Base-by-base conservation (phyloP, 2,888 invertebrate species). In the Ectemnius lituratus region DNA sequence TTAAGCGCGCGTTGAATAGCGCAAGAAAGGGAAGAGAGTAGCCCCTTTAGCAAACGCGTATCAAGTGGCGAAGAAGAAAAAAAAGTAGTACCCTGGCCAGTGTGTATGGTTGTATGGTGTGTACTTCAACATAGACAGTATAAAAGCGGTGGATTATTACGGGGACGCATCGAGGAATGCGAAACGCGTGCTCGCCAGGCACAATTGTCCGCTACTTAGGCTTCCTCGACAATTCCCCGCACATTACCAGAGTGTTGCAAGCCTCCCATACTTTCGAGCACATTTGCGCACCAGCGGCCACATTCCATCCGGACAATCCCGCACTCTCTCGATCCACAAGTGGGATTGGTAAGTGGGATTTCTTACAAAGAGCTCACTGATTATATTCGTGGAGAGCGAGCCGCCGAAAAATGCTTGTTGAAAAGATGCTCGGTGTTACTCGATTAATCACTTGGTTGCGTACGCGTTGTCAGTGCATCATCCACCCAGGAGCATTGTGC, bases 381-480 rank as follows among this genome's bases (percentile, higher is more conserved):
- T 60, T 28, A 28, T 14, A 16, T 13, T 14, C 14, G 28, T 13
- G 28, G 6, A 13, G 6, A 28, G 14, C 5, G 16, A n/a, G 18
- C 37, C 59, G 14, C 14, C 45, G 46, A 60, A 60, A 60, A 18
- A 27, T n/a, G 13, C 28, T 20, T 8, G 8, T 37, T 11, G 23
- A 23, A 37, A 61, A 61, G 23, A 13, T 13, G 16, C 16, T 13
- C 16, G 46, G 13, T 8, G 61, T 61, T 18, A 2, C 18, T 46
- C 61, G 46, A 61, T 61, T 61, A 61, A 61, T 61, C 61, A 61
- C 46, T 2, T 6, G 37, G 37, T 4, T 37, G 37, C 37, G 37
- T 2, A 23, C 11, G 16, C 11, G 6, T 46, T n/a, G 20, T 45
- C 18, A 16, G 61, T 61, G 61, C 61, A 61, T 61, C 16, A 61